A percentile compares a stretch with the other conserved stretches of the same genome.
Conservation (phyloP, 2,797 vertebrate species). For the Microchirus variegatus region DNA sequence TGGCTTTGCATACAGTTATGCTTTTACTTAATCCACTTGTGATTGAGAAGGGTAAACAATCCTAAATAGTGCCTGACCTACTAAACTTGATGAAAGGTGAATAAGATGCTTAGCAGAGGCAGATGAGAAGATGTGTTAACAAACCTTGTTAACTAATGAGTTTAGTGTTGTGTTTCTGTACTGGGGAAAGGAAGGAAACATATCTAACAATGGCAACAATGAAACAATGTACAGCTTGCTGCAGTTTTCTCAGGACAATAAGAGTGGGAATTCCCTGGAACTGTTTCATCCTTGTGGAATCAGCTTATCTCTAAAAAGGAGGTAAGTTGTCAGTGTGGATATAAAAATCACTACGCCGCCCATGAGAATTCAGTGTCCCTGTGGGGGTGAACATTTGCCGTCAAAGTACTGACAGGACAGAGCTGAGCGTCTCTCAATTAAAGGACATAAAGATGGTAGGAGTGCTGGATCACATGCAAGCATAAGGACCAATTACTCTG, state of each 20-base stretch:
- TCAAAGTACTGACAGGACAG: constrained; percentile 8
- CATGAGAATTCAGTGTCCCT: constrained; percentile 16
- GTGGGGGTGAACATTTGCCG: constrained; percentile 1
- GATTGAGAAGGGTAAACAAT: neutral
- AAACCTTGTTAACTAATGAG: constrained; percentile 19
- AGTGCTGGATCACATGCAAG: constrained; percentile 1
- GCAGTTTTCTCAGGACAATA: constrained; percentile 17
- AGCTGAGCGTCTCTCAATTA: constrained; percentile 19
- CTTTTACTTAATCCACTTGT: neutral
- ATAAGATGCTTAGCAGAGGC: constrained; percentile 12
- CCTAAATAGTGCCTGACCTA: constrained; percentile 2
- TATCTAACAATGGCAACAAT: neutral
- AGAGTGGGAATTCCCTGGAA: constrained; percentile 23
- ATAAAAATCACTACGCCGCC: constrained; percentile 17
- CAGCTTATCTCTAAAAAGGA: constrained; percentile 1
- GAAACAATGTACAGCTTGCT: constrained; percentile 6
- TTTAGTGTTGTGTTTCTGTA: neutral
- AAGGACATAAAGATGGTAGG: constrained; percentile 2
- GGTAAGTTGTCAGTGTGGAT: constrained; percentile 14
- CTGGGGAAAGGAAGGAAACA: neutral
- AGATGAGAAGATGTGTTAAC: constrained; percentile 14
- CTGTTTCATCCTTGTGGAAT: neutral
- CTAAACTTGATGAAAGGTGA: constrained; percentile 7
- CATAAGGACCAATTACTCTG: neutral
- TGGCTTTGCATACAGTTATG: too few species aligned